A percentile compares a stretch with the other conserved stretches of the same genome.
Evolutionary conservation across 2,888 invertebrate species (phyloP).

Genomic region (Candidula unifasciata): DNA sequence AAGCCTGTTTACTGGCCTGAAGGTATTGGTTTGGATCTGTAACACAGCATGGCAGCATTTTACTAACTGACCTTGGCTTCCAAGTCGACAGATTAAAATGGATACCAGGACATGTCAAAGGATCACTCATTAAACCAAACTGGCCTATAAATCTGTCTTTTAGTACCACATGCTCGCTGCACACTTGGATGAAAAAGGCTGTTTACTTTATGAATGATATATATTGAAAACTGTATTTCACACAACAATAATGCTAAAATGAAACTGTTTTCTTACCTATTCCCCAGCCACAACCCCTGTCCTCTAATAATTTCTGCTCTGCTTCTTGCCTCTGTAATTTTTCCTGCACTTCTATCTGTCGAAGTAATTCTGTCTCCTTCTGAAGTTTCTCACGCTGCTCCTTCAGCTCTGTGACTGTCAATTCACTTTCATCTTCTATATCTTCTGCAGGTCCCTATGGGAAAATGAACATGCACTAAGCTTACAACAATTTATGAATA

Average conservation of each 20-base stretch:
- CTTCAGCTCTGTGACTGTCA: constrained; percentile 80
- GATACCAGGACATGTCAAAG: too few species aligned
- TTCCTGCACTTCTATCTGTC: constrained; percentile 70
- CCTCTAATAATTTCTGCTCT: constrained; percentile 79
- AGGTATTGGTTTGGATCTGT: too few species aligned
- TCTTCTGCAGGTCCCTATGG: constrained; percentile 90
- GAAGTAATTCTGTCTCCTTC: constrained; percentile 72
- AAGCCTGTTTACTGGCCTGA: too few species aligned
- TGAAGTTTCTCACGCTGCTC: constrained; percentile 72
- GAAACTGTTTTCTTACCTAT: constrained; percentile 82
- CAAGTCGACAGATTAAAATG: too few species aligned
- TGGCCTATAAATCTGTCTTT: too few species aligned
- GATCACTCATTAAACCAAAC: too few species aligned
- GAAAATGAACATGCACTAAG: too few species aligned
- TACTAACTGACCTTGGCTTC: too few species aligned
- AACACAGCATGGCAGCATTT: too few species aligned
- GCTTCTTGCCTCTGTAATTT: constrained; percentile 79
- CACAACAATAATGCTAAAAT: not conserved
- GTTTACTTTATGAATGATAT: not conserved
- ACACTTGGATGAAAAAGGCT: not conserved
- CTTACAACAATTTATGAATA: too few species aligned
- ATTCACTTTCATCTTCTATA: constrained; percentile 87
- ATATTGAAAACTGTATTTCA: too few species aligned
- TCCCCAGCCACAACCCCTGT: constrained; percentile 91
- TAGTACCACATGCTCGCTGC: too few species aligned